phyloP scores from a whole-genome alignment of 2,113 vertebrate species.

The Choloepus hoffmanni region DNA sequence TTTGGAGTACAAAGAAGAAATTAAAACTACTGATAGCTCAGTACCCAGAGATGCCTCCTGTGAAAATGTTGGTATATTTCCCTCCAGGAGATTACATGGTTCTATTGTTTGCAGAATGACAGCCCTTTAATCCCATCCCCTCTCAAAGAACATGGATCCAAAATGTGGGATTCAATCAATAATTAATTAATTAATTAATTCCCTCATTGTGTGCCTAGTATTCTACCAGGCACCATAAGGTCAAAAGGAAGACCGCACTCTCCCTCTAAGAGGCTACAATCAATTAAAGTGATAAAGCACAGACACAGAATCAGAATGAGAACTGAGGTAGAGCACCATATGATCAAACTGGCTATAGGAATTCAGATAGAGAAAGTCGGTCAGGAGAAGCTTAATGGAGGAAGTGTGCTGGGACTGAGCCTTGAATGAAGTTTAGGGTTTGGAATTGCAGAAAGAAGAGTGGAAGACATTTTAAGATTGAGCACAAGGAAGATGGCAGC shows the following conservation, averaged over 20 bases:
- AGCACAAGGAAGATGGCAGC: neutral
- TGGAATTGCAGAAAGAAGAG: neutral
- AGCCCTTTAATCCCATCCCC: neutral
- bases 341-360: neutral
- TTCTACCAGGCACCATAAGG: neutral
- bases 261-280: neutral
- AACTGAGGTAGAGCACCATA: neutral
- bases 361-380: neutral
- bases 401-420: neutral
- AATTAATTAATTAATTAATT: conserved; percentile 6
- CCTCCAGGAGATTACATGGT: neutral
- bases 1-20: neutral
- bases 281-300: neutral
- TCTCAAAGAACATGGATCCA: neutral
- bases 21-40: neutral
- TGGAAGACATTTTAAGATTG: neutral
- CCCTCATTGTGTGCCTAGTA: neutral
- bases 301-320: neutral
- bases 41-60: neutral
- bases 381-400: neutral
- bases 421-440: neutral
- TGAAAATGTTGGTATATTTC: neutral
- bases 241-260: neutral
- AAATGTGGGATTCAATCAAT: neutral
- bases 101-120: neutral